Base-by-base conservation (phyloP, 2,888 invertebrate genomes). In the Taphrorychus bicolor region DNA sequence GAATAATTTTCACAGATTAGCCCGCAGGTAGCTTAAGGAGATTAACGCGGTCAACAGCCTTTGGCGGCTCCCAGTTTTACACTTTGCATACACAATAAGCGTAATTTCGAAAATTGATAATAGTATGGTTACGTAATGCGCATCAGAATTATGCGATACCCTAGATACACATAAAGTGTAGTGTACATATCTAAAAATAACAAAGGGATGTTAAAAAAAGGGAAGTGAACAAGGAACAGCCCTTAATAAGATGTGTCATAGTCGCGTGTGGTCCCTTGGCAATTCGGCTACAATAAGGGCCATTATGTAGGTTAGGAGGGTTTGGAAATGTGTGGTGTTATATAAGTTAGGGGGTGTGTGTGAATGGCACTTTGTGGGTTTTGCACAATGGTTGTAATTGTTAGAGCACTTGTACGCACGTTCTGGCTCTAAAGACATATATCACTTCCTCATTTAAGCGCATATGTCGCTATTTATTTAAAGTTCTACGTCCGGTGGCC, bases 241-340 rank as follows among this genome's bases (percentile, higher is more conserved):
- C 45, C 16, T 45, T 45, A 45, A 45, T 45, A 45, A 17, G 45
- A 17, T 17, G 11, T 11, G 32, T 32, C 7, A n/a, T n/a, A n/a
- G n/a, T n/a, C 32, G 5, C 32, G 5, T 32, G 5, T 45, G 17
- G 5, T 45, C 45, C 45, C 45, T 45, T 45, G 45, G 14, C 45
- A 45, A 5, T 45, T 45, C 5, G 4, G n/a, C 14, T 14, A 40
- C 54, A 59, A 59, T 51, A 51, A 19, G 21, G 9, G 14, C 59
- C 14, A 45, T 45, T 54, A 62, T 61, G 18, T 62, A 21, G 19
- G 56, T 56, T 61, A 61, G 51, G 24, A 53, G 54, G 62, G 62
- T 45, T 32, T 45, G 5, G 18, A 51, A 42, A 53, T 60, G 52
- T 60, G 40, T 60, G 17, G 45, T 61, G 53, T 41, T 61, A 24